Evolutionary conservation across 2,888 invertebrate genomes (phyloP), one percentile per base, ranked within the genome.

Genomic region (Phorcus lineatus): DNA sequence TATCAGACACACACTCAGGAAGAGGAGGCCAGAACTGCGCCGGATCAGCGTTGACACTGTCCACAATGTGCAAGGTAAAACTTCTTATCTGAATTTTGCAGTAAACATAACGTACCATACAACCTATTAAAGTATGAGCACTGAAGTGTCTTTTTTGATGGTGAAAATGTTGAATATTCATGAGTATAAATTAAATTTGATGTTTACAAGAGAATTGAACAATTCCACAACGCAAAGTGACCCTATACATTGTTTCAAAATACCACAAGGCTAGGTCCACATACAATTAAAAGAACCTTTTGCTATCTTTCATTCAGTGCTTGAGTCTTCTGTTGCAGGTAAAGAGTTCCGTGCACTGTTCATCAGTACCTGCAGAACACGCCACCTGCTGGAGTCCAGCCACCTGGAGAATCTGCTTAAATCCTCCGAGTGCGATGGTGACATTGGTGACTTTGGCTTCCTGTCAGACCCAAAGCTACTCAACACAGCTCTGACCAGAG

Each of bases 401-500:
- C 83, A 86, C 57, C 74, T 85, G 1, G 70, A 78, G 36, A 77
- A 78, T 19, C 81, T 85, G 9, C 47, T 84, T 22, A 81, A 84
- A 7, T 76, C 83, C 24, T 85, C 86, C 11, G 85, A 85, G 40
- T 87, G 86, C 77, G 90, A 90, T 67, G 89, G 88, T 9, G 89
- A 90, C 24, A 80, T 84, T 17, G 86, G 88, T 17, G 90, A 91
- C 79, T 89, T 89, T 78, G 92, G 91, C 22, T 92, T 92, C 83
- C 85, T 92, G 53, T 90, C 91, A 4, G 91, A 92, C 78, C 82
- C 86, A 6, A 92, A 92, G 80, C 86, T 92, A 31, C 85, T 92
- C 19, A 92, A 92, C 84, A 92, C 92, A 1, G 92, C 92, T 2
- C 82, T 92, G 36, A 92, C 92, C 0, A 81, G 92, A 53, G 90